These are phyloP conservation scores for Dromaius novaehollandiae DNA, from an alignment of 2,113 vertebrate species.

Conservation along the genomic window DNA sequence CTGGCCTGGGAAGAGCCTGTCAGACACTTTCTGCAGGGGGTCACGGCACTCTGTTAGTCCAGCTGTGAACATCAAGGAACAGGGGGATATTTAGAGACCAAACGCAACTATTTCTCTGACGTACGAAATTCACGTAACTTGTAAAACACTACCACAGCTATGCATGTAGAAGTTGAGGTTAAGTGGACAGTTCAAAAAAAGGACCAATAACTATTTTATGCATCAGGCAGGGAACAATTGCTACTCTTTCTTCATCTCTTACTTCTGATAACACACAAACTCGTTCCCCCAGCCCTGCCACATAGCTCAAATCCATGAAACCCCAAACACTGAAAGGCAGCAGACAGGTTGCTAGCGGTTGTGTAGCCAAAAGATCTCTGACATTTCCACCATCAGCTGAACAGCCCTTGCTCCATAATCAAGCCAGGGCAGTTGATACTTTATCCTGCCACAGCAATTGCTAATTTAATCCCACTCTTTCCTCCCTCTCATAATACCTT, in stretches of 20 bases:
- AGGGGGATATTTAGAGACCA: too few relatives aligned
- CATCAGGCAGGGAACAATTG: not conserved
- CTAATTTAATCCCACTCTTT: not conserved
- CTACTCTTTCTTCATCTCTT: not conserved
- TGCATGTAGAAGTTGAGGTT: too few relatives aligned
- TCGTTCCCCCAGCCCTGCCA: not conserved
- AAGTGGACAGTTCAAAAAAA: too few relatives aligned
- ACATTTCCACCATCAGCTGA: not conserved
- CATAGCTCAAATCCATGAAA: not conserved
- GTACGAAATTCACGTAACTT: too few relatives aligned
- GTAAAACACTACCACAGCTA: too few relatives aligned
- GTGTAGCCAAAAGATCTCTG: not conserved
- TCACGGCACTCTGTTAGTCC: too few relatives aligned
- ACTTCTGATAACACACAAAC: not conserved
- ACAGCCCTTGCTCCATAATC: not conserved
- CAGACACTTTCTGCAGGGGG: too few relatives aligned
- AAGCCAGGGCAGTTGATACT: not conserved
- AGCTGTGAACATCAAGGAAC: too few relatives aligned
- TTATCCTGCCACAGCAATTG: not conserved
- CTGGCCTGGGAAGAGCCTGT: too few relatives aligned
- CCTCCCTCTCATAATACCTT: not conserved
- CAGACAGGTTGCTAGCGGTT: not conserved
- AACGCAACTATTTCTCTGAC: too few relatives aligned
- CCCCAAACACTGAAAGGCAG: not conserved
- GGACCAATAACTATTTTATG: too few relatives aligned